Conservation (phyloP, 2,797 vertebrate genomes). For the Sciaenops ocellatus region DNA sequence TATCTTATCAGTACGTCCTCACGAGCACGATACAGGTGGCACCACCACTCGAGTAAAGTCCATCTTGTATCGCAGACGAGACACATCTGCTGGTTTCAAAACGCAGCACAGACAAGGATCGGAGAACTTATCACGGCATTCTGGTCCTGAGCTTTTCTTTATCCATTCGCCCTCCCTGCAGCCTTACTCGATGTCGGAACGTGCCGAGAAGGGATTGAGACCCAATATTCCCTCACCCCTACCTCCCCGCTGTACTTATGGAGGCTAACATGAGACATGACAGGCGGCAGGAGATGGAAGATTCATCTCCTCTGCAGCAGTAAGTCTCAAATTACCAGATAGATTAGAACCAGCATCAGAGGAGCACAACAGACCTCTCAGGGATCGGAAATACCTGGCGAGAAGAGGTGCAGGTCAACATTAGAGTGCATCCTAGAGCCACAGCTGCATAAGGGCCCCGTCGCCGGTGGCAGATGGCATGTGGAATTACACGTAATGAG, state of each 20-base stretch:
- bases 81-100: conserved; percentile 24
- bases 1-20: neutral
- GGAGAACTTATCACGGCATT: conserved; percentile 9
- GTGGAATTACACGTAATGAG: conserved; percentile 42
- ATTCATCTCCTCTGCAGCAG: conserved; percentile 31
- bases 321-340: conserved; percentile 53
- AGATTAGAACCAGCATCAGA: conserved; percentile 40
- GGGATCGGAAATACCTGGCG: conserved; percentile 31
- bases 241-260: conserved; percentile 3
- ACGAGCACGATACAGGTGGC: neutral
- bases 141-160: conserved; percentile 1
- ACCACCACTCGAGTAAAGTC: neutral
- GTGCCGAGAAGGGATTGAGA: conserved; percentile 48
- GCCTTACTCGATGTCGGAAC: conserved; percentile 24
- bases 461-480: conserved; percentile 26
- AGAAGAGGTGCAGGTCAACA: conserved; percentile 40
- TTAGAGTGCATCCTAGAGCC: conserved; percentile 30
- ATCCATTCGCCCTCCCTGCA: conserved; percentile 23
- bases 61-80: neutral
- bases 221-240: conserved; percentile 45
- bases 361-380: conserved; percentile 37
- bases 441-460: conserved; percentile 14
- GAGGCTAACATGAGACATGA: conserved; percentile 44
- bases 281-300: conserved; percentile 45
- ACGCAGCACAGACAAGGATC: neutral